phyloP scores from a whole-genome alignment of 1,140 invertebrate species.

The Euschistus heros region DNA sequence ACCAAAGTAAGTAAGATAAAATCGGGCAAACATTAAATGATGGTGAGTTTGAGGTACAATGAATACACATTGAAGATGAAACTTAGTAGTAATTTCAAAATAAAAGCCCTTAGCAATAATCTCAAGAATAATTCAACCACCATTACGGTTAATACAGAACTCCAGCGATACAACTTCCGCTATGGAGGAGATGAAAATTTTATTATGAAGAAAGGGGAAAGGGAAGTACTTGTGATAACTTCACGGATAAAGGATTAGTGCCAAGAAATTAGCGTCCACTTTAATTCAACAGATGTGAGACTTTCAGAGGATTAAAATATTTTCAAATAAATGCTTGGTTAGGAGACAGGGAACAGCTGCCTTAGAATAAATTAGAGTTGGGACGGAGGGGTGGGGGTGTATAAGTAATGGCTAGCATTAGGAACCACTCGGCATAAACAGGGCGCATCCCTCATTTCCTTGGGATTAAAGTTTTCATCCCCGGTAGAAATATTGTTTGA shows the following conservation, averaged over 20 bases:
- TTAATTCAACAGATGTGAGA: constrained; percentile 17
- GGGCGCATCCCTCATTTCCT: constrained; percentile 9
- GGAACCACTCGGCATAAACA: constrained; percentile 16
- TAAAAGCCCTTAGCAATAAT: too few relatives aligned
- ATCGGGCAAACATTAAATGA: too few relatives aligned
- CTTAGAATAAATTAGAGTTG: constrained; percentile 1
- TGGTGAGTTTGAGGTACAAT: too few relatives aligned
- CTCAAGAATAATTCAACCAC: too few relatives aligned
- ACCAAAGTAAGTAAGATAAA: too few relatives aligned
- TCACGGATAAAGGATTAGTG: constrained; percentile 1
- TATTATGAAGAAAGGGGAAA: too few relatives aligned
- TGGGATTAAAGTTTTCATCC: constrained; percentile 11
- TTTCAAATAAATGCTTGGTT: constrained; percentile 15
- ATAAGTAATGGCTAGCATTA: constrained; percentile 15
- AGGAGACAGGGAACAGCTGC: constrained; percentile 12
- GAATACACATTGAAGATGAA: too few relatives aligned
- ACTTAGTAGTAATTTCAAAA: too few relatives aligned
- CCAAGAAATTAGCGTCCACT: constrained; percentile 12
- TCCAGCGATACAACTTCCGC: too few relatives aligned
- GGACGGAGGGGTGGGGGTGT: not conserved
- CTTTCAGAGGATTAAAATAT: constrained; percentile 16
- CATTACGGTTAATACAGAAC: too few relatives aligned
- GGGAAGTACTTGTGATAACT: constrained; percentile 2
- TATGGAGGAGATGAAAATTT: too few relatives aligned
- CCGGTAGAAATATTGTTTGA: constrained; percentile 13